Percentiles rank a stretch among this genome's conserved stretches.
Conservation (phyloP, 2,113 vertebrate species). For the Chloropsis cyanopogon region DNA sequence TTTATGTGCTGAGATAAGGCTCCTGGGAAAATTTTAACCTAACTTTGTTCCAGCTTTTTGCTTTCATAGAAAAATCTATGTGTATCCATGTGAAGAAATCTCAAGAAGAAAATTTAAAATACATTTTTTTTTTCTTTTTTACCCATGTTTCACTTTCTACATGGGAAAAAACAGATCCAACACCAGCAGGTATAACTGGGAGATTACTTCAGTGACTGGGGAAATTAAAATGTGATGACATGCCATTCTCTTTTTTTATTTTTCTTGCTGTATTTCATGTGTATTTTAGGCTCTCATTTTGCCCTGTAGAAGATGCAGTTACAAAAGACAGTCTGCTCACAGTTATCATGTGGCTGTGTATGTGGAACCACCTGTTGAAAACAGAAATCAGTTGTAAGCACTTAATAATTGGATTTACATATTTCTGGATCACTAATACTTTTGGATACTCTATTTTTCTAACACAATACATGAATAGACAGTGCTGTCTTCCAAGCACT, state of each 20-base stretch:
- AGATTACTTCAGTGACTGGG: not conserved
- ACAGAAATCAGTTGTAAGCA: not conserved
- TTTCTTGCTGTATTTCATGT: not conserved
- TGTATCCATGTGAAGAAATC: not conserved
- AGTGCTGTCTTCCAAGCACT: not conserved
- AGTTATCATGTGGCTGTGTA: not conserved
- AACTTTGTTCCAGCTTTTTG: not conserved
- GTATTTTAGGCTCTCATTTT: not conserved
- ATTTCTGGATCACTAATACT: not conserved
- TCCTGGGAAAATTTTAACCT: not conserved
- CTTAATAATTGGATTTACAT: not conserved
- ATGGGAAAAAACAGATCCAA: not conserved
- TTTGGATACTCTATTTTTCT: not conserved
- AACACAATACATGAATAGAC: not conserved
- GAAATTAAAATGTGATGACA: not conserved
- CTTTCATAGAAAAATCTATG: not conserved
- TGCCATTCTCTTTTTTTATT: not conserved
- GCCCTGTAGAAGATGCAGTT: not conserved
- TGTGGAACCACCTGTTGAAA: not conserved
- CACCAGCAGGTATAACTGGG: not conserved
- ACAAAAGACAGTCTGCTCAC: not conserved
- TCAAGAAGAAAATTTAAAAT: not conserved
- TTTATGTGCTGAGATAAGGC: not conserved
- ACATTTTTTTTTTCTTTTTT: not conserved
- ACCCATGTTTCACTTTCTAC: not conserved